Base-by-base conservation (phyloP, 1,140 invertebrate genomes). In the Trachymyrmex septentrionalis region DNA sequence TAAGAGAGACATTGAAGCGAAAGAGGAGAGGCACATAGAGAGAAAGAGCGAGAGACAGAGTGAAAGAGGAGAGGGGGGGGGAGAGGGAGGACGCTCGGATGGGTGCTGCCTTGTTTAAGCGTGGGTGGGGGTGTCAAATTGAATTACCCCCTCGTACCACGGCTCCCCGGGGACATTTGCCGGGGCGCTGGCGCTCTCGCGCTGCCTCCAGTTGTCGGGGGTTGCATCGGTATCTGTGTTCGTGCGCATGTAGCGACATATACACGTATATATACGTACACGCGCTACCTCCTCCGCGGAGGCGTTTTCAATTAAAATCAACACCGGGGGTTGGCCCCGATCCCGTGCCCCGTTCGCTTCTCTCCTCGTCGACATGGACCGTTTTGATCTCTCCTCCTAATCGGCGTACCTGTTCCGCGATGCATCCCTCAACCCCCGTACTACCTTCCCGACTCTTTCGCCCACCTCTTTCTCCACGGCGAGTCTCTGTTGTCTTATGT, bases 51-150 rank as follows among this genome's bases (percentile, higher is more conserved):
- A 30, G 76, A 72, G 77, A 44, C 14, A 59, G 30, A 59, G 30
- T 12, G 10, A 48, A 48, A 14, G 75, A 75, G 50, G 53, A 71
- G 71, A 55, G 10, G 64, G 57, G 57, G 76, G 71, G 67, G 4
- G 64, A 6, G 9, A 6, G 3, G 24, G 53, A 48, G 50, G 76
- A 81, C 87, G 87, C 72, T 92, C 88, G 90, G 90, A 92, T 92
- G 90, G 92, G 89, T 92, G 92, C 92, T 94, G 92, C 91, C 93
- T 95, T 94, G 94, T 94, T 95, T 94, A 95, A 95, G 93, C 92
- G 92, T 92, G 93, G 93, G 93, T 93, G 94, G 94, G 94, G 93
- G 94, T 94, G 94, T 95, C 94, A 95, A 95, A 95, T 95, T 95
- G 93, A 95, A 95, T 95, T 94, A 94, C 92, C 94, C 93, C 92